Percentiles rank a stretch among this genome's conserved stretches.
Conservation (phyloP, 2,888 invertebrate species). For the Tanaodytes sp. region DNA sequence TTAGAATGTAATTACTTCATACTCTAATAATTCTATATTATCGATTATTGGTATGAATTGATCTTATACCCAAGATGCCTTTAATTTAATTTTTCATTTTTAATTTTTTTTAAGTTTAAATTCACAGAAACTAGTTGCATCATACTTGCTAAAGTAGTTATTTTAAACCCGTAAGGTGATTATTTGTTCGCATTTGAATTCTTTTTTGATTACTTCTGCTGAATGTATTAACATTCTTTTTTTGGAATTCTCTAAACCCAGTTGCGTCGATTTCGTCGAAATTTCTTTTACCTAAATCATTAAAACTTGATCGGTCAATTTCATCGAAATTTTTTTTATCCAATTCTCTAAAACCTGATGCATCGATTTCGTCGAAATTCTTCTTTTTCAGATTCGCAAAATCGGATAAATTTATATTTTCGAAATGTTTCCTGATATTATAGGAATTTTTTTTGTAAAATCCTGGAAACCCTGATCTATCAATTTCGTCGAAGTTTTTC, state of each 20-base stretch:
- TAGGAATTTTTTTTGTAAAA: constrained; percentile 74
- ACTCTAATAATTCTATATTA: too few relatives aligned
- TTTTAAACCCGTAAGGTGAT: too few relatives aligned
- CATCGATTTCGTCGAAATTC: constrained; percentile 24
- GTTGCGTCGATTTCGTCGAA: constrained; percentile 74
- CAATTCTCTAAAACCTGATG: constrained; percentile 74
- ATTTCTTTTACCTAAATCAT: constrained; percentile 76
- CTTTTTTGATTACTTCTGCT: too few relatives aligned
- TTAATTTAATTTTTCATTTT: too few relatives aligned
- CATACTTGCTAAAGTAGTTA: too few relatives aligned
- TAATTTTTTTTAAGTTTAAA: too few relatives aligned
- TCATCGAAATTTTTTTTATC: constrained; percentile 78
- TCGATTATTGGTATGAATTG: too few relatives aligned
- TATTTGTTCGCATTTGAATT: too few relatives aligned
- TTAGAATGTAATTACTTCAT: too few relatives aligned
- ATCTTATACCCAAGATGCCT: too few relatives aligned
- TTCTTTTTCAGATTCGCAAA: constrained; percentile 69
- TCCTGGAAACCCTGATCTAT: constrained; percentile 76
- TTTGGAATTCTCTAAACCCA: constrained; percentile 72
- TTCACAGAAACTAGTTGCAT: too few relatives aligned
- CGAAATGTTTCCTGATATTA: neutral
- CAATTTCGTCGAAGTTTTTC: constrained; percentile 80
- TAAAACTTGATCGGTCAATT: constrained; percentile 78
- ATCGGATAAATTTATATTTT: constrained; percentile 72
- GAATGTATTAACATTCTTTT: too few relatives aligned